phyloP scores from a whole-genome alignment of 1,140 invertebrate species.

The Papilio dardanus region DNA sequence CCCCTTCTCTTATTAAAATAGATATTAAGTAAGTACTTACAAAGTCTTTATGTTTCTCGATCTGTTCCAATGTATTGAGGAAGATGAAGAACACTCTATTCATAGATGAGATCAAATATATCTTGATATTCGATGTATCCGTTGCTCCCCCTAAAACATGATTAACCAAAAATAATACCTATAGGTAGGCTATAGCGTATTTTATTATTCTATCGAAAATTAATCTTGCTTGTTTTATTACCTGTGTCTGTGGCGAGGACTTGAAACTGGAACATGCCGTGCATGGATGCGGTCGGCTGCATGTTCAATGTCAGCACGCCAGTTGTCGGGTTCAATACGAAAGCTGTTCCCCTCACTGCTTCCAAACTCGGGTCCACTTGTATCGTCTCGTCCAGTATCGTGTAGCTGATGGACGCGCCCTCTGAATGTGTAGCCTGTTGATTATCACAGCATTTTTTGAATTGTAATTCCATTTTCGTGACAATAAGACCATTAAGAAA shows the following conservation, averaged over 20 bases:
- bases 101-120: conserved; percentile 79
- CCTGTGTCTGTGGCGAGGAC: conserved; percentile 79
- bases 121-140: conserved; percentile 72
- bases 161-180: too few relatives aligned
- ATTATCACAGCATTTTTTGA: not conserved
- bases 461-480: too few relatives aligned
- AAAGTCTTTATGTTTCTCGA: conserved; percentile 68
- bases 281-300: conserved; percentile 77
- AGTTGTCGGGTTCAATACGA: conserved; percentile 63
- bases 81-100: conserved; percentile 83
- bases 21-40: too few relatives aligned
- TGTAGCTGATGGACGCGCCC: conserved; percentile 71
- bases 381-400: conserved; percentile 68
- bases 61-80: conserved; percentile 71
- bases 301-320: conserved; percentile 79
- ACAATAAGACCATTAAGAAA: too few relatives aligned
- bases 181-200: too few relatives aligned
- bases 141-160: conserved; percentile 68
- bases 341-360: conserved; percentile 63
- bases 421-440: conserved; percentile 81
- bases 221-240: too few relatives aligned
- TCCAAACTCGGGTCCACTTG: conserved; percentile 60
- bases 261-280: conserved; percentile 83
- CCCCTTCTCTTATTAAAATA: too few relatives aligned
- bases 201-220: too few relatives aligned